A percentile compares a stretch with the other conserved stretches of the same genome.
Conservation (phyloP, 2,113 vertebrate species). For the Pan troglodytes region NHGRI_mPanTro3-v2.1_pri NC_072403.2:21319001-21319500, state of each 20-base stretch:
- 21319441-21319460: neutral
- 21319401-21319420: neutral
- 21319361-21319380: neutral
- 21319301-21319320: neutral
- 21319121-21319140: neutral
- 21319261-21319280: neutral
- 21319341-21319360: neutral
- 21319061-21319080: neutral
- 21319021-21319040: neutral
- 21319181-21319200: neutral
- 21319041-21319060: neutral
- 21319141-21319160: neutral
- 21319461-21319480: neutral
- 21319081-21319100: too few species aligned
- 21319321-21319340: neutral
- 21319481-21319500: neutral
- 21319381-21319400: neutral
- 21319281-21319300: neutral
- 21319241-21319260: neutral
- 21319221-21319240: neutral
- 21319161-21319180: neutral
- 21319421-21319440: neutral
- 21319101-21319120: neutral
- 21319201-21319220: neutral
- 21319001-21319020: too few species aligned